phyloP scores from a whole-genome alignment of 2,888 invertebrate genomes.

The Ophion ventricosus region DNA sequence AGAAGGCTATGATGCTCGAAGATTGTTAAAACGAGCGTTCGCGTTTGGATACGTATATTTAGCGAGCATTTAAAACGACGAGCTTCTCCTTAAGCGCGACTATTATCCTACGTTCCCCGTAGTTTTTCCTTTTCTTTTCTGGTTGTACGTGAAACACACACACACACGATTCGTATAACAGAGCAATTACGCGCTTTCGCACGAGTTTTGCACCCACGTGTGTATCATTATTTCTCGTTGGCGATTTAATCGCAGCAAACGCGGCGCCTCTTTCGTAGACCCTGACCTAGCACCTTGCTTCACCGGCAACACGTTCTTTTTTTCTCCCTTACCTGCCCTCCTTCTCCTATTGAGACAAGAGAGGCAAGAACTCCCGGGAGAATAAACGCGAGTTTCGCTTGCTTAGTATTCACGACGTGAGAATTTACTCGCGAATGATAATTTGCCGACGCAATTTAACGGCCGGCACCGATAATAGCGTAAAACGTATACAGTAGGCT shows the following conservation, averaged over 20 bases:
- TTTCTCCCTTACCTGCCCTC: background rate
- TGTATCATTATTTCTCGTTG: conserved; percentile 49
- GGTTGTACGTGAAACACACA: background rate
- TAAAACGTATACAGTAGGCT: no score
- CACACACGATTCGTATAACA: conserved; percentile 20
- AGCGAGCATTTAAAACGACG: no score
- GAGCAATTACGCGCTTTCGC: conserved; percentile 58
- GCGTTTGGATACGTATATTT: no score
- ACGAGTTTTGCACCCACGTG: conserved; percentile 51
- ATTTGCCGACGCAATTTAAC: conserved; percentile 27
- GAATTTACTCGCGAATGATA: conserved; percentile 50
- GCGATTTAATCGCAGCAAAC: conserved; percentile 63
- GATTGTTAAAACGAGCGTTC: no score
- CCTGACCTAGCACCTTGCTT: conserved; percentile 68
- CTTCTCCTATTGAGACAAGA: background rate
- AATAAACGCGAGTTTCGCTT: conserved; percentile 39
- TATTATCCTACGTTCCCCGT: background rate
- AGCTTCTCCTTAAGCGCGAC: background rate
- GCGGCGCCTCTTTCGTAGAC: conserved; percentile 55
- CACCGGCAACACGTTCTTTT: conserved; percentile 35
- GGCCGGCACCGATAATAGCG: background rate
- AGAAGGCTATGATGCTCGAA: no score
- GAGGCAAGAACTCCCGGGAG: conserved; percentile 23
- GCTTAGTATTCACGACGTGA: conserved; percentile 52
- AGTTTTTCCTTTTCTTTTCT: conserved; percentile 1